Base-by-base conservation (phyloP, 2,888 invertebrate species). In the Onchidella celtica region DNA sequence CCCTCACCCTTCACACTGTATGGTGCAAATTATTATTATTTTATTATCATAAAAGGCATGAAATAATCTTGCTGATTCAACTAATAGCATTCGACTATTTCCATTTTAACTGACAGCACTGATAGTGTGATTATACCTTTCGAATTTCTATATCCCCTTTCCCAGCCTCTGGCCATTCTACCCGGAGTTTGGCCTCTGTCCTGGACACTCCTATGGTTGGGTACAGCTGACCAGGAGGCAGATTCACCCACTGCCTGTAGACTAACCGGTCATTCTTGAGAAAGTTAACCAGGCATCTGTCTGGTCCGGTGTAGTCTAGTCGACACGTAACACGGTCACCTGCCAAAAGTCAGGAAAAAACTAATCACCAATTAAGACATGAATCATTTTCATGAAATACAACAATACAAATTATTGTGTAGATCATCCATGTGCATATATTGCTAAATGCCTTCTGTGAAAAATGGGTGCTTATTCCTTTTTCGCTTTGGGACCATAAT, bases 201-300 rank as follows among this genome's bases (percentile, higher is more conserved):
- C 79, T 69, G 34, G 83, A 82, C 21, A 85, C 83, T 17, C 87
- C 86, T 38, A 87, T 81, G 14, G 86, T 84, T 11, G 87, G 85
- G 59, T 85, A 87, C 32, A 86, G 76, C 36, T 85, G 81, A 27
- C 82, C 83, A 1, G 76, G 77, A 0, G 82, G 73, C 11, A 84
- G 70, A 40, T 82, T 74, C 36, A 85, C 84, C 87, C 87, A 87
- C 75, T 86, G 86, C 55, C 87, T 63, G 81, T 82, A 86, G 17
- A 86, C 85, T 6, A 86, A 81, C 63, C 77, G 17, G 63, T 81
- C 85, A 29, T 87, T 87, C 70, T 84, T 84, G 32, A 86, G 84
- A 75, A 86, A 87, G 76, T 87, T 87, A n/a, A 87, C 77, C 17
- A 87, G 77, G 36, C 83, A 83, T n/a, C 81, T 81, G 47, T 84